Evolutionary conservation across 64 coral and sea anemone genomes (phyloP), one percentile per base, ranked within the genome.

Genomic region (Montipora foliosa): DNA sequence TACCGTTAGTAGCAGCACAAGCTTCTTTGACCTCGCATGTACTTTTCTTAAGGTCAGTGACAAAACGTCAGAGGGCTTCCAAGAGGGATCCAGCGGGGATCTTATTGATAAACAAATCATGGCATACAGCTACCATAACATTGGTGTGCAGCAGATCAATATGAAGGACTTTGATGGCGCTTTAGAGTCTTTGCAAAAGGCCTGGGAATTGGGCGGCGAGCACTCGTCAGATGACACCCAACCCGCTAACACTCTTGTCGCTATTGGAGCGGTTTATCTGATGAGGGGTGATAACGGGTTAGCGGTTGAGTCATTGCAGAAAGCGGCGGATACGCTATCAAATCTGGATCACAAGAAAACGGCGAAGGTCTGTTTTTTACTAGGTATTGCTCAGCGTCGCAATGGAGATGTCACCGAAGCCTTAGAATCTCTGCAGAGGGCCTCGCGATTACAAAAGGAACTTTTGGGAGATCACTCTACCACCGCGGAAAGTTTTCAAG

Each of bases 61-160:
- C 3, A 6, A 71, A 24, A 19, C 7, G 22, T 75, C n/a, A 5
- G 21, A 8, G 20, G 72, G 6, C 7, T 0, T 19, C 17, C 44
- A 76, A 15, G 74, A 12, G 29, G 74, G 8, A 76, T 76, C 74
- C 6, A 25, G 3, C 0, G 25, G 7, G 5, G 21, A 44, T 29
- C 0, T 75, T 29, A 47, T 25, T 45, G 74, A 76, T 71, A 0
- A 71, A 71, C 20, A 71, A 24, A 3, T 0, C 20, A 21, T 71
- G 68, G 68, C 68, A 71, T 76, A 76, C 74, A 76, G 44, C 74
- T 76, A 45, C 44, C 44, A 76, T 45, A 45, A 76, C 12, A 20
- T 76, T 46, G 74, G 74, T 46, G 11, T 45, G 44, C 13, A 45
- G 80, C n/a, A 19, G 11, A 11, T 15, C 45, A 12, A 24, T 1